Percentiles rank a stretch among this genome's conserved stretches.
Conservation (phyloP, 2,797 vertebrate genomes). For the Podargus strigoides region DNA sequence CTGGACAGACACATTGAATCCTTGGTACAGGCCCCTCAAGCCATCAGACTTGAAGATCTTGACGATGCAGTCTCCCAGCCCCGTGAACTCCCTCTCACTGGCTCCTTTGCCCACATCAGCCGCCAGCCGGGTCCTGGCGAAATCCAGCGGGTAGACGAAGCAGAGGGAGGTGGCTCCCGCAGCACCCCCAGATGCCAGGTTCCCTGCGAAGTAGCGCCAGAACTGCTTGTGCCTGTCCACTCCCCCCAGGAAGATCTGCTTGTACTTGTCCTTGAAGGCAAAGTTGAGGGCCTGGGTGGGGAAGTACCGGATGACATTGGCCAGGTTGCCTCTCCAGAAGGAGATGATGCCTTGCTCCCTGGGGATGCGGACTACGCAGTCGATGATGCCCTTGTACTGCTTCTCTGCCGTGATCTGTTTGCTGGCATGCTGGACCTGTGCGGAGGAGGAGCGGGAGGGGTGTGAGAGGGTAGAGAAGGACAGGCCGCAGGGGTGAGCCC, state of each 20-base stretch:
- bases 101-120: constrained; percentile 93
- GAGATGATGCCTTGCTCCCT: constrained; percentile 94
- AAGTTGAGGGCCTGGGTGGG: constrained; percentile 99
- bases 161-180: constrained; percentile 97
- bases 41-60: constrained; percentile 96
- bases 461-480: background rate
- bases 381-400: constrained; percentile 97
- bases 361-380: constrained; percentile 93
- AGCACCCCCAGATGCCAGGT: constrained; percentile 93
- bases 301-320: constrained; percentile 99
- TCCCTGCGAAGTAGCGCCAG: constrained; percentile 98
- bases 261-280: constrained; percentile 99
- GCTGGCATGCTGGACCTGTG: constrained; percentile 97
- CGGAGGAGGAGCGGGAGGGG: background rate
- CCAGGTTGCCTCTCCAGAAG: constrained; percentile 99
- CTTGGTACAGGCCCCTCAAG: constrained; percentile 89
- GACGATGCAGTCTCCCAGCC: constrained; percentile 88
- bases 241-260: constrained; percentile 97
- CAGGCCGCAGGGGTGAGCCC: background rate
- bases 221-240: constrained; percentile 97
- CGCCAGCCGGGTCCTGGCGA: constrained; percentile 94
- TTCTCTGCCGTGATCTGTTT: constrained; percentile 91
- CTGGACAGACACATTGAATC: constrained; percentile 97
- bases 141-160: constrained; percentile 98
- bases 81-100: constrained; percentile 87